phyloP scores from a whole-genome alignment of 2,113 vertebrate genomes.

The Nestor notabilis region DNA sequence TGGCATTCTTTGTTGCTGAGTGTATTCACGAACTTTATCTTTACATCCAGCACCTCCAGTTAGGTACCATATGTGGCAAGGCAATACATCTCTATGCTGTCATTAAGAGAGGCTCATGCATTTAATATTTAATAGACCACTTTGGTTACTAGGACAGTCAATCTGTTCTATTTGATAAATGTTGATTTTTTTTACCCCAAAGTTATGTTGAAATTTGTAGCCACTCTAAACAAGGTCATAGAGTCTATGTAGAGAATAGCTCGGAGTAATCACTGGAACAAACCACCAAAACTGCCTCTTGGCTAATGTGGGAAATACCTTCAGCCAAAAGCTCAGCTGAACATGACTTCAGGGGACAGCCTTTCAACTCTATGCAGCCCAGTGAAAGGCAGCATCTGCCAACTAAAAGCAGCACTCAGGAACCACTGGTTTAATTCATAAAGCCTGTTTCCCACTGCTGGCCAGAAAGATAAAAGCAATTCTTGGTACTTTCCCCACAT shows the following conservation, averaged over 20 bases:
- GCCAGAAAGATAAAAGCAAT: neutral
- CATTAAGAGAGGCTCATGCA: neutral
- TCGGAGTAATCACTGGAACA: neutral
- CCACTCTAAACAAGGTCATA: neutral
- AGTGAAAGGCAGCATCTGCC: neutral
- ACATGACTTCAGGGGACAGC: neutral
- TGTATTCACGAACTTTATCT: neutral
- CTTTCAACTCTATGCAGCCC: neutral
- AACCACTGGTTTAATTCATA: neutral
- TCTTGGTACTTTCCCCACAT: neutral
- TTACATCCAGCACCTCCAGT: neutral
- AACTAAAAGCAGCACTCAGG: neutral
- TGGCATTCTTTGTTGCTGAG: neutral
- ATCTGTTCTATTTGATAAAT: neutral
- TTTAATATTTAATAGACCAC: neutral
- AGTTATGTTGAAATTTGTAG: neutral
- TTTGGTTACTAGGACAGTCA: neutral
- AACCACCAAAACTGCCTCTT: neutral
- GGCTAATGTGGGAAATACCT: neutral
- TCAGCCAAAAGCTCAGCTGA: neutral
- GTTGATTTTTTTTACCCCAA: neutral
- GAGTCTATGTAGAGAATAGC: neutral
- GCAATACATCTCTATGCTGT: neutral
- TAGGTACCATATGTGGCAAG: neutral
- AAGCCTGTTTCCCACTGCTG: neutral